A percentile compares a stretch with the other conserved stretches of the same genome.
Conservation (phyloP, 2,888 invertebrate species). For the Pocota personata region DNA sequence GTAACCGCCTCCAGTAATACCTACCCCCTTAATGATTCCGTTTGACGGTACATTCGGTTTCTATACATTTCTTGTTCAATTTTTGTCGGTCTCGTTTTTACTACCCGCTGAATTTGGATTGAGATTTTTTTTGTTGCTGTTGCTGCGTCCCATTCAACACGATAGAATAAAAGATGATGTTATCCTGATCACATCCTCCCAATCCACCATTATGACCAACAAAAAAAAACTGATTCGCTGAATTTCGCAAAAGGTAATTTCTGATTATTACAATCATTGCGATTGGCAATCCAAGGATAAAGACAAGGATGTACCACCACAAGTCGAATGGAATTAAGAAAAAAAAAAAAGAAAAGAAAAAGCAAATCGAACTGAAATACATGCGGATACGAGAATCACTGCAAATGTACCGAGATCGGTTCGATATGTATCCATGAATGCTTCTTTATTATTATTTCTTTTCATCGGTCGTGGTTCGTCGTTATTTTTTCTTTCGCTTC, state of each 20-base stretch:
- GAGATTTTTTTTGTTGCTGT: not conserved
- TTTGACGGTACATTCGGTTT: not conserved
- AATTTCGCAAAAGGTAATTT: constrained; percentile 72
- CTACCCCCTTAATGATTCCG: constrained; percentile 6
- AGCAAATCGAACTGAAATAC: constrained; percentile 48
- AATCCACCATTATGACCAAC: not conserved
- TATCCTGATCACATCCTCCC: constrained; percentile 65
- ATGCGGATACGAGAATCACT: constrained; percentile 57
- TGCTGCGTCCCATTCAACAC: constrained; percentile 53
- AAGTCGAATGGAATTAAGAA: constrained; percentile 60
- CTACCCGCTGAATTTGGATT: not conserved
- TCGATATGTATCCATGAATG: constrained; percentile 57
- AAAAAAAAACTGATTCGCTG: constrained; percentile 37
- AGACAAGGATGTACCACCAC: constrained; percentile 64
- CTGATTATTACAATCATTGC: constrained; percentile 73
- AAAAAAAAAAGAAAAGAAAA: constrained; percentile 5
- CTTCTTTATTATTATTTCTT: constrained; percentile 71
- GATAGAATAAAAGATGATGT: constrained; percentile 65
- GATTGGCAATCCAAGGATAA: constrained; percentile 71
- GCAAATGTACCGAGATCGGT: constrained; percentile 57
- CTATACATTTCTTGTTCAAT: no score
- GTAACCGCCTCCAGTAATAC: constrained; percentile 23
- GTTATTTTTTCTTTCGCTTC: constrained; percentile 24
- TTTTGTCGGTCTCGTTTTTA: not conserved
- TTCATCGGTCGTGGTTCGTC: constrained; percentile 32